A percentile compares a stretch with the other conserved stretches of the same genome.
Conservation (phyloP, 2,888 invertebrate species). For the Byasa hedistus region DNA sequence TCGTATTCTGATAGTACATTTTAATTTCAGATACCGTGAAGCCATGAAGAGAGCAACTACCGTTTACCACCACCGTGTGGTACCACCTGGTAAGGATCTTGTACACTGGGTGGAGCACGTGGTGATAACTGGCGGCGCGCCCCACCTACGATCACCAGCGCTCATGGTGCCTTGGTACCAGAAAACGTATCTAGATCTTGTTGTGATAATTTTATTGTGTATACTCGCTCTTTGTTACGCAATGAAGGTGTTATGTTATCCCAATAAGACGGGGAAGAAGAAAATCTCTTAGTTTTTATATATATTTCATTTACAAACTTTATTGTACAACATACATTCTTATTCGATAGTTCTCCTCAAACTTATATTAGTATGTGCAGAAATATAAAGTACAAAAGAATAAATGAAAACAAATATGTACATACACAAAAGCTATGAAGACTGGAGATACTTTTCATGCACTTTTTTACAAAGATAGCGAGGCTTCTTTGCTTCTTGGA, state of each 20-base stretch:
- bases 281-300: slow-evolving; percentile 2
- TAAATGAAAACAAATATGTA: background rate
- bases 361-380: background rate
- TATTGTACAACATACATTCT: background rate
- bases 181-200: slow-evolving; percentile 51
- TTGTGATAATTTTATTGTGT: slow-evolving; percentile 33
- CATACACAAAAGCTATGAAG: background rate
- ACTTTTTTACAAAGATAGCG: background rate
- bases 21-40: slow-evolving; percentile 44
- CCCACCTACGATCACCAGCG: slow-evolving; percentile 51
- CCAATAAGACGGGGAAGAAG: background rate
- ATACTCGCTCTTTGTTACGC: background rate
- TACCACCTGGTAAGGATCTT: slow-evolving; percentile 45
- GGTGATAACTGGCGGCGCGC: slow-evolving; percentile 49
- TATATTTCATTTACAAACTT: background rate
- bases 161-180: slow-evolving; percentile 50
- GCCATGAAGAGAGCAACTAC: slow-evolving; percentile 47
- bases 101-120: slow-evolving; percentile 59
- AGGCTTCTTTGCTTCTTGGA: too few species aligned
- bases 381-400: background rate
- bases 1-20: too few species aligned
- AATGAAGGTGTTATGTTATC: background rate
- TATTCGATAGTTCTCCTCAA: background rate
- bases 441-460: background rate
- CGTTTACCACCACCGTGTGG: slow-evolving; percentile 50